Base-by-base conservation (phyloP, 2,888 invertebrate genomes). In the Amiota mariae region DNA sequence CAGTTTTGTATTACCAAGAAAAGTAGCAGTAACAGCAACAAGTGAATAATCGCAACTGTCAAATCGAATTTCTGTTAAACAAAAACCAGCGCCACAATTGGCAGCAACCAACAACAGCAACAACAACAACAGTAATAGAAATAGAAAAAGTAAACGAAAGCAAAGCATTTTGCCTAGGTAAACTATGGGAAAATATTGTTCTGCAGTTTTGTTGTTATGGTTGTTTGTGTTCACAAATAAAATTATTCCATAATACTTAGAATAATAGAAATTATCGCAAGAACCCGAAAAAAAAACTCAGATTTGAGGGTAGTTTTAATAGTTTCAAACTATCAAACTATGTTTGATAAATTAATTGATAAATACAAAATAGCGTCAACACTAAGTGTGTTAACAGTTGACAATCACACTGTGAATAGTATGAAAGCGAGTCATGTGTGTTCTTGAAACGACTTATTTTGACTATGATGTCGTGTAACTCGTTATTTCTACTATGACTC, bases 31-130 rank as follows among this genome's bases (percentile, higher is more conserved):
- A 47, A 9, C 47, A 64, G 13, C 64, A 64, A 46, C 64, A 64
- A 64, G 47, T 64, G 64, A 64, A 64, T 64, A 64, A 64, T 64
- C 64, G 46, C 15, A 46, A 47, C 64, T 64, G 64, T 64, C 64
- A 64, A 47, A 64, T 64, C 64, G 46, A 36, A 64, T 64, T 64
- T 64, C 64, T 64, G 64, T 59, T 59, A 59, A 59, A 59, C 20
- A 24, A 59, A 59, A 59, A 4, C 0, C 36, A 36, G 59, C 59
- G 20, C 15, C 8, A 59, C 18, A 59, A 59, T 59, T 59, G 59
- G 59, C 59, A 59, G 59, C 59, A 59, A n/a, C 54, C 54, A 15
- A 54, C 13, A 15, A 9, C 13, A 15, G 6, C 54, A 57, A 20
- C 11, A 46, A 64, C 64, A 47, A 18, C 36, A 47, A 46, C 64